These are phyloP conservation scores for Ochotona princeps DNA, from an alignment of 2,113 vertebrate genomes.

Conservation along the genomic window DNA sequence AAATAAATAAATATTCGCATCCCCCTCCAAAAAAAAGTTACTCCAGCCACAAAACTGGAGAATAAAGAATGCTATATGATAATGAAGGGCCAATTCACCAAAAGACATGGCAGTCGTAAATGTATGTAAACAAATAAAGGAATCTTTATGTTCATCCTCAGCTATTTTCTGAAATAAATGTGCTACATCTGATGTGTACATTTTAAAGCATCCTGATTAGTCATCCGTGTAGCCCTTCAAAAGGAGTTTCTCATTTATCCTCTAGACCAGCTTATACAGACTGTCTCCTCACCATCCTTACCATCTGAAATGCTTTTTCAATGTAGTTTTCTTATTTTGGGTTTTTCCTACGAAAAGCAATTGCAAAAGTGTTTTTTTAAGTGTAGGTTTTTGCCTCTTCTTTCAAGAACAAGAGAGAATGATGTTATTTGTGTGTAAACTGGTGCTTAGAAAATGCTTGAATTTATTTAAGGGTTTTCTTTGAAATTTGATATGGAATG, in stretches of 20 bases:
- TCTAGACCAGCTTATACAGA: background rate
- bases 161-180: background rate
- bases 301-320: background rate
- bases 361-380: background rate
- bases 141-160: background rate
- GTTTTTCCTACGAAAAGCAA: background rate
- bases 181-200: background rate
- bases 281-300: background rate
- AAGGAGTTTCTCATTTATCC: background rate
- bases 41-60: background rate
- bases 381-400: background rate
- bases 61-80: background rate
- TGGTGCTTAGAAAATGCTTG: slow-evolving; percentile 25
- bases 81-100: slow-evolving; percentile 22
- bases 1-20: too few relatives aligned
- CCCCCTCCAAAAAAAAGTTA: background rate
- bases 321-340: background rate
- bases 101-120: background rate
- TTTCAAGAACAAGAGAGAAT: slow-evolving; percentile 7
- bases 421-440: slow-evolving; percentile 18
- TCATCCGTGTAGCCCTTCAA: background rate
- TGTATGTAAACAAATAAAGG: background rate
- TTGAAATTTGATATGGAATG: slow-evolving; percentile 28
- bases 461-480: background rate
- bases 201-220: slow-evolving; percentile 30